Base-by-base conservation (phyloP, 1,140 invertebrate species). In the Drosophila erecta region DNA sequence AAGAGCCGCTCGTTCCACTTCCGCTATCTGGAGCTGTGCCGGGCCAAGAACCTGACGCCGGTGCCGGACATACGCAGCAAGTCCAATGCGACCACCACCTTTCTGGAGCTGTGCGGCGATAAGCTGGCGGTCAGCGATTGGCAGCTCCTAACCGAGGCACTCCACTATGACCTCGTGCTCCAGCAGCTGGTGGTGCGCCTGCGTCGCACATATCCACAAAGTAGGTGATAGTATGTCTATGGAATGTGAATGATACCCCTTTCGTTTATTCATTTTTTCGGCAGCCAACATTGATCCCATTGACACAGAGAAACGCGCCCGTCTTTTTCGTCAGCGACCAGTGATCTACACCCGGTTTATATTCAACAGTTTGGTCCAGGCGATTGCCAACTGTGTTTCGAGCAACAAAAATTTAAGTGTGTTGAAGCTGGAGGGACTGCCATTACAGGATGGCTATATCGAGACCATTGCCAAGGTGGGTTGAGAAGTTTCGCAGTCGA, bases 41-140 rank as follows among this genome's bases (percentile, higher is more conserved):
- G 91, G 0, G 73, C 89, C 15, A 92, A 91, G 67, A 92, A 92
- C 73, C 37, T 83, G 30, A 65, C 77, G 14, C 91, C 91, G 0
- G 44, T 91, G 17, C 50, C 79, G 1, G 83, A 91, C 2, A 79
- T 92, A 10, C 86, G 84, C 14, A 73, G 89, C 2, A 93, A 93
- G 64, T 86, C 89, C 4, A 93, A 92, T 71, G 87, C 86, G 38
- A 92, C 91, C 37, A 92, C 91, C 47, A 92, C 89, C 2, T 66
- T 91, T 2, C 79, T 95, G 35, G 94, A 95, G 55, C 94, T 95
- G 46, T 93, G 92, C 24, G 94, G 93, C 10, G 95, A 95, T 79
- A 93, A 94, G 35, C 87, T 95, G 22, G 94, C 94, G 55, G 92
- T 94, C 54, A 94, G 94, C 58, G 95, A 95, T 59, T 95, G 95